Evolutionary conservation across 1,140 invertebrate species (phyloP).

Genomic region (Protaetia brevitarsis): DNA sequence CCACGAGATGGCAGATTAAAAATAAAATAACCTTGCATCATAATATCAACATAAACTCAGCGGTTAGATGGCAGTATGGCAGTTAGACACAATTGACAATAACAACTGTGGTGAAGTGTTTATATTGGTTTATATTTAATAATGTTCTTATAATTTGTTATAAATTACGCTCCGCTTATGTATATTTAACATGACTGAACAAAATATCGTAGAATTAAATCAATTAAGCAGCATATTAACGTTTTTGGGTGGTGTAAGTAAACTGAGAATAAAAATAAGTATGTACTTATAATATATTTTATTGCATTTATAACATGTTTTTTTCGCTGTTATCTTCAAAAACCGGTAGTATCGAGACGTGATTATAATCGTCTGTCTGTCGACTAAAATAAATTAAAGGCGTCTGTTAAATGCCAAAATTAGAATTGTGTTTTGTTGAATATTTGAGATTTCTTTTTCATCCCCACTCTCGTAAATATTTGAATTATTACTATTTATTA

Average conservation of each 20-base stretch:
- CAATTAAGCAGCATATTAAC: conserved; percentile 59
- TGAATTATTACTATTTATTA: too few species aligned
- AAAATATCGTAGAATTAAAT: conserved; percentile 56
- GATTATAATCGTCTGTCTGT: conserved; percentile 20
- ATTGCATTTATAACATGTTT: neutral
- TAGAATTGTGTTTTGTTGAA: neutral
- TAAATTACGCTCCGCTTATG: neutral
- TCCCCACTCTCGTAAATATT: too few species aligned
- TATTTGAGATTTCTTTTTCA: too few species aligned
- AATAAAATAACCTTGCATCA: too few species aligned
- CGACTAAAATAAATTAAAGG: conserved; percentile 19
- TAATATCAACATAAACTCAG: too few species aligned
- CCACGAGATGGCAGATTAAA: too few species aligned
- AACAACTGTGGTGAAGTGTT: neutral
- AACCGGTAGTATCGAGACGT: neutral
- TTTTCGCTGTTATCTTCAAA: conserved; percentile 5
- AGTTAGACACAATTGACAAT: too few species aligned
- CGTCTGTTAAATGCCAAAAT: conserved; percentile 17
- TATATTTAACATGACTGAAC: conserved; percentile 36
- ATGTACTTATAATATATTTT: conserved; percentile 7
- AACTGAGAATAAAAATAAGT: neutral
- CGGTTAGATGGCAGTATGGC: too few species aligned
- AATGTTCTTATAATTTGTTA: neutral
- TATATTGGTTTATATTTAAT: too few species aligned
- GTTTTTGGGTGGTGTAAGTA: conserved; percentile 61